Evolutionary conservation across 2,113 vertebrate species (phyloP).

Genomic region (Dasyurus viverrinus): DNA sequence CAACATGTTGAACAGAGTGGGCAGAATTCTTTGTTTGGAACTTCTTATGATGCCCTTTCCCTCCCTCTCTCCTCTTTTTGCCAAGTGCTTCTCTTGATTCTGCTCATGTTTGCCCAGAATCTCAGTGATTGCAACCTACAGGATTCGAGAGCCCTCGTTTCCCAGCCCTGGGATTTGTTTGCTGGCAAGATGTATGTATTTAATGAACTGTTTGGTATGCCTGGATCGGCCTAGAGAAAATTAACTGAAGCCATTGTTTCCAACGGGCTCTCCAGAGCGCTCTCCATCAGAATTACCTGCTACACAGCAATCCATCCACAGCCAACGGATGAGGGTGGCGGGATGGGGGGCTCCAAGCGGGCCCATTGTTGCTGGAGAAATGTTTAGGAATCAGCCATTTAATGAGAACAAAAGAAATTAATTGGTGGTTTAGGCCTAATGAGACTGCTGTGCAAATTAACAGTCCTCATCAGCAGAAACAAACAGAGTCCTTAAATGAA

Average conservation of each 20-base stretch:
- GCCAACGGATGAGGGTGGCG: slow-evolving; percentile 57
- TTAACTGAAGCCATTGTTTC: slow-evolving; percentile 81
- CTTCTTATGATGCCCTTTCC: slow-evolving; percentile 51
- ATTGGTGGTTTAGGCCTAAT: slow-evolving; percentile 93
- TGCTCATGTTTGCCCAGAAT: slow-evolving; percentile 67
- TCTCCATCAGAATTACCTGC: slow-evolving; percentile 68
- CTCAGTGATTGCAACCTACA: slow-evolving; percentile 82
- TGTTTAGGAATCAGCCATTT: slow-evolving; percentile 91
- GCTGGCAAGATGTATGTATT: slow-evolving; percentile 71
- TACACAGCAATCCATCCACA: slow-evolving; percentile 61
- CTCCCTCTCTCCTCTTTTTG: slow-evolving; percentile 27
- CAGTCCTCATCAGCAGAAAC: slow-evolving; percentile 94
- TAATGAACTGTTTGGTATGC: slow-evolving; percentile 79
- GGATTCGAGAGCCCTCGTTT: slow-evolving; percentile 68
- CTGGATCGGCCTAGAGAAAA: slow-evolving; percentile 72
- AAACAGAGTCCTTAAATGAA: slow-evolving; percentile 91
- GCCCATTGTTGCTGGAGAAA: slow-evolving; percentile 86
- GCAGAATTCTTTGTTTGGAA: slow-evolving; percentile 74
- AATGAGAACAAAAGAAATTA: slow-evolving; percentile 92
- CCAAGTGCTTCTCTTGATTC: slow-evolving; percentile 42
- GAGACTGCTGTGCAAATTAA: slow-evolving; percentile 93
- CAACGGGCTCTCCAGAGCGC: slow-evolving; percentile 32
- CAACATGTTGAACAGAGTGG: rapidly evolving
- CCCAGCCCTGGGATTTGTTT: not conserved
- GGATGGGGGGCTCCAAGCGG: slow-evolving; percentile 70